A percentile compares a stretch with the other conserved stretches of the same genome.
Evolutionary conservation across 2,113 vertebrate species (phyloP).

Genomic region (Oreotragus oreotragus): DNA sequence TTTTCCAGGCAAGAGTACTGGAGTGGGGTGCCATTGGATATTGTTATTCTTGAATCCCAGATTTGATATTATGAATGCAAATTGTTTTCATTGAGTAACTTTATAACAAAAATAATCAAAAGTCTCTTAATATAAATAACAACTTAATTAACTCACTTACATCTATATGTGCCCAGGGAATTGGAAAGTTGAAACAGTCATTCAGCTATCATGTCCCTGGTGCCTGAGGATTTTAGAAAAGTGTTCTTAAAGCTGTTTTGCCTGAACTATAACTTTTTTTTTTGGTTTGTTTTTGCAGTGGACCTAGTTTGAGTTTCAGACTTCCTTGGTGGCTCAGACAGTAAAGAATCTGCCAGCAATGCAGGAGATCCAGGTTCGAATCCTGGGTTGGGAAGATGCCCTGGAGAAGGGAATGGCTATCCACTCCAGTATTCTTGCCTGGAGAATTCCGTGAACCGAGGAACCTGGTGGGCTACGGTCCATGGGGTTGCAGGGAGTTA

Average conservation of each 20-base stretch:
- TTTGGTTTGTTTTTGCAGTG: not conserved
- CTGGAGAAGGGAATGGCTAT: not conserved
- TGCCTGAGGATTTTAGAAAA: slow-evolving; percentile 4
- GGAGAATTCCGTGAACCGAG: not conserved
- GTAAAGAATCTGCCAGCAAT: not conserved
- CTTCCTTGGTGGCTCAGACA: not conserved
- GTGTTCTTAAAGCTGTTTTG: not conserved
- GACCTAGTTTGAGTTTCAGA: not conserved
- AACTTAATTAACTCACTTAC: not conserved
- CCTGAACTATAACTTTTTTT: not conserved
- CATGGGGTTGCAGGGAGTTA: not conserved
- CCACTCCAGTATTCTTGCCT: not conserved
- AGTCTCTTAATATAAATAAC: not conserved
- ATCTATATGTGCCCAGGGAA: not conserved
- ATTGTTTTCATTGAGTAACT: not conserved
- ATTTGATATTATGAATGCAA: not conserved
- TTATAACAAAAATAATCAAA: not conserved
- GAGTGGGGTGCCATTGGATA: not conserved
- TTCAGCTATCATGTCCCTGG: not conserved
- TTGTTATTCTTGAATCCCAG: not conserved
- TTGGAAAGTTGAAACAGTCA: not conserved
- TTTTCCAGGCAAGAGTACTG: too few relatives aligned
- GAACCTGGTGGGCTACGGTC: not conserved
- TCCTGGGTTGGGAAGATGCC: not conserved
- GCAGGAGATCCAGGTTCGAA: not conserved